These are phyloP conservation scores for Anolis sagrei DNA, from an alignment of 2,113 vertebrate species.

Conservation along the genomic window DNA sequence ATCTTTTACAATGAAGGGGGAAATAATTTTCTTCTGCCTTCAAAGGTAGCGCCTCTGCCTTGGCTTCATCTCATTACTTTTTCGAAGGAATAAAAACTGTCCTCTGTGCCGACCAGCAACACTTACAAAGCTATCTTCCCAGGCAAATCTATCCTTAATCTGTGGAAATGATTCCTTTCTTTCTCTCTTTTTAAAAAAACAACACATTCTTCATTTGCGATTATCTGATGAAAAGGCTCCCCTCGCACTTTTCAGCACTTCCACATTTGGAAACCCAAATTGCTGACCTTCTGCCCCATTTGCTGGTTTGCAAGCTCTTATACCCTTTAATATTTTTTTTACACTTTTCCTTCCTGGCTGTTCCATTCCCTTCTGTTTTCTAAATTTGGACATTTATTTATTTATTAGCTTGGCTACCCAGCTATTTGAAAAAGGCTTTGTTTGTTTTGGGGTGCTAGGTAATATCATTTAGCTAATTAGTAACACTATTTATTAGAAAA, in stretches of 20 bases:
- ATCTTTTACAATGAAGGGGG: conserved; percentile 68
- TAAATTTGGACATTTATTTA: too few relatives aligned
- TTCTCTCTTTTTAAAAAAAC: conserved; percentile 48
- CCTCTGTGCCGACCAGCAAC: conserved; percentile 57
- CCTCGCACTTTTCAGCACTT: background rate
- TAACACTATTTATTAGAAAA: too few relatives aligned
- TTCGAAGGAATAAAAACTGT: conserved; percentile 60
- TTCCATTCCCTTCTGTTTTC: too few relatives aligned
- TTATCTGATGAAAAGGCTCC: conserved; percentile 31
- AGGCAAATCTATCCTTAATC: conserved; percentile 45
- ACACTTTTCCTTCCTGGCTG: background rate
- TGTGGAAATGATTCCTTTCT: conserved; percentile 57
- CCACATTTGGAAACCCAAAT: too few relatives aligned
- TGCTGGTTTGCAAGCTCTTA: too few relatives aligned
- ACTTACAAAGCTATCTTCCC: conserved; percentile 68
- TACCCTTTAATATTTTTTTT: too few relatives aligned
- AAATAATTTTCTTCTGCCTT: conserved; percentile 70
- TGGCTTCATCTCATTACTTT: conserved; percentile 69
- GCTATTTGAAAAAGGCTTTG: too few relatives aligned
- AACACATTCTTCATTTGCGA: conserved; percentile 56
- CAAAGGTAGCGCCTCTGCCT: conserved; percentile 60
- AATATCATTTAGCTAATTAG: too few relatives aligned
- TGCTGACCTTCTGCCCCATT: too few relatives aligned
- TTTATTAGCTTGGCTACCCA: too few relatives aligned
- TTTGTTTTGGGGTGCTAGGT: too few relatives aligned